Conservation (phyloP, 2,113 vertebrate species). For the Tenebrosternarchus preto region DNA sequence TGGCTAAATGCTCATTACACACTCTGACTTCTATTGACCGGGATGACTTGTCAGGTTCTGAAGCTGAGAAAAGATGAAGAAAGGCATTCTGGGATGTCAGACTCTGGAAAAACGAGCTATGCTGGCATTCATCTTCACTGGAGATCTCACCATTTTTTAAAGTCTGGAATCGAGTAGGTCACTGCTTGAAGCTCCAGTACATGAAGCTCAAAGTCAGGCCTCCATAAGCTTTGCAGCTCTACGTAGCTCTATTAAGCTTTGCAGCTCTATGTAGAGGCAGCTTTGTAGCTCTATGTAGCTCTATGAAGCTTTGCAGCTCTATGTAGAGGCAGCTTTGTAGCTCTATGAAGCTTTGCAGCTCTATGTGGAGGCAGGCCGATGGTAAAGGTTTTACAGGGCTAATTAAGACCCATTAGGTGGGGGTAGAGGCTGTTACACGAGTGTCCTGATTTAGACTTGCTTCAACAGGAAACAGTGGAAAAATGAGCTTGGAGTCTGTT, state of each 20-base stretch:
- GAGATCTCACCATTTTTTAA: neutral
- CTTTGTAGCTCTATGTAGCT: no score
- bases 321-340: no score
- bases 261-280: constrained; percentile 64
- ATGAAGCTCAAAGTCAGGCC: constrained; percentile 68
- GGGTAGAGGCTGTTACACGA: constrained; percentile 41
- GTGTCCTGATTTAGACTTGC: constrained; percentile 59
- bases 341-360: no score
- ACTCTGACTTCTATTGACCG: neutral
- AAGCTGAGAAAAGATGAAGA: neutral
- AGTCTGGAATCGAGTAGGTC: constrained; percentile 57
- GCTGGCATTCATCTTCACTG: neutral
- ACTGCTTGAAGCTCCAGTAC: constrained; percentile 56
- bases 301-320: no score
- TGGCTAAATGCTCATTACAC: neutral
- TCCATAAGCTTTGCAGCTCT: constrained; percentile 56
- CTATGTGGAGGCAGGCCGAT: constrained; percentile 65
- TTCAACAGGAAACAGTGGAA: constrained; percentile 50
- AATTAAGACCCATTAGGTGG: constrained; percentile 61
- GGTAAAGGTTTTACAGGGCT: constrained; percentile 68
- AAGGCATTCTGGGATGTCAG: no score
- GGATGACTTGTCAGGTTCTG: no score
- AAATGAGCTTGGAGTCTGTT: constrained; percentile 47
- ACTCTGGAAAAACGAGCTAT: no score
- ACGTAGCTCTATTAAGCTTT: no score